Conservation (phyloP, 2,888 invertebrate species). For the Mesorhabditis sp. region DNA sequence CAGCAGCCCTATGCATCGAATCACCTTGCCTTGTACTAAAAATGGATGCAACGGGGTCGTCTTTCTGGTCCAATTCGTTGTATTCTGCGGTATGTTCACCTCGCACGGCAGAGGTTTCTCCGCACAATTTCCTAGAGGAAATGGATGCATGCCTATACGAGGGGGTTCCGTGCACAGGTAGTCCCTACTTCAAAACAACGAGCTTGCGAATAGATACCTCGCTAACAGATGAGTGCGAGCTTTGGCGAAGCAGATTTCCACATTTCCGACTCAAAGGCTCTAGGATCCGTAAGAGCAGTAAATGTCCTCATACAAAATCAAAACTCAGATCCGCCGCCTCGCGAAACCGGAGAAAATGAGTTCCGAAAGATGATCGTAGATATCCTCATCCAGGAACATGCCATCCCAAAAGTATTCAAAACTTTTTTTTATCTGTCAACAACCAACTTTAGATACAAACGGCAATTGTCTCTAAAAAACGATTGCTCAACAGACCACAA, state of each 20-base stretch:
- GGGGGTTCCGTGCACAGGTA: background rate
- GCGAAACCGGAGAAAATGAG: background rate
- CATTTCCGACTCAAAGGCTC: background rate
- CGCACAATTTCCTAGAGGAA: background rate
- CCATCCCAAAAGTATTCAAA: background rate
- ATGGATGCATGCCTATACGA: conserved; percentile 3
- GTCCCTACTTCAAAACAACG: background rate
- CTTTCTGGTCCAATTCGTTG: too few species aligned
- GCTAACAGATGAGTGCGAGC: background rate
- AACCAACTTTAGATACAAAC: background rate
- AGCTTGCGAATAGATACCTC: background rate
- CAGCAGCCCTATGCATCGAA: too few species aligned
- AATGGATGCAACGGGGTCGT: too few species aligned
- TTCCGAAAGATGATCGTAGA: background rate
- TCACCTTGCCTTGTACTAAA: too few species aligned
- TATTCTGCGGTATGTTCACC: too few species aligned
- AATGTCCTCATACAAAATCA: background rate
- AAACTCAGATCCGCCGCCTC: background rate
- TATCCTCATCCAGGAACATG: background rate
- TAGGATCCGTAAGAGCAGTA: background rate
- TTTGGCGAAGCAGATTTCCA: background rate
- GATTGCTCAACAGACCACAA: conserved; percentile 2
- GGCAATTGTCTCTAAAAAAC: conserved; percentile 1
- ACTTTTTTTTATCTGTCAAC: background rate
- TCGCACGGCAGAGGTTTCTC: too few species aligned